Conservation (phyloP, 2,113 vertebrate genomes). For the Leptocoma aspasia region DNA sequence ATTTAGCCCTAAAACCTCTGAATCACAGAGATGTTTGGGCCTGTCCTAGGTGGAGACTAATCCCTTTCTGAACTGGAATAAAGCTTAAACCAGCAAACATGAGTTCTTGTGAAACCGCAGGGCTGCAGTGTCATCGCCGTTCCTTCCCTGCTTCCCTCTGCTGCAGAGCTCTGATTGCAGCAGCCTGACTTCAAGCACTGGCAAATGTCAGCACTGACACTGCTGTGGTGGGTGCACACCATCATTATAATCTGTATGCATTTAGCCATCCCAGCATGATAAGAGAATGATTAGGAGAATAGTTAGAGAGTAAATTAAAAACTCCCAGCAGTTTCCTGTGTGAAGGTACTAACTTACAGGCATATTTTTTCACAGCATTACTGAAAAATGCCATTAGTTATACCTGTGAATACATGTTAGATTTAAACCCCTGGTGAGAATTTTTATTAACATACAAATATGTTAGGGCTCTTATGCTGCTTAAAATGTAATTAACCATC, state of each 20-base stretch:
- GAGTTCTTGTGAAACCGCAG: neutral
- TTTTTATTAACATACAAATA: conserved; percentile 71
- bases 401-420: conserved; percentile 58
- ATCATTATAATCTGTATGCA: conserved; percentile 34
- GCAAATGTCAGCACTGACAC: conserved; percentile 37
- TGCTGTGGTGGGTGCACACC: conserved; percentile 11
- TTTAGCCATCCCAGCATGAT: conserved; percentile 55
- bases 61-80: neutral
- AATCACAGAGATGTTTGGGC: neutral
- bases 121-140: neutral
- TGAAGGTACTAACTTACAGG: conserved; percentile 42
- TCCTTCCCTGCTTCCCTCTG: neutral
- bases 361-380: conserved; percentile 31
- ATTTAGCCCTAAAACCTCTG: neutral
- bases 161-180: neutral
- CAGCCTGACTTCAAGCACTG: neutral
- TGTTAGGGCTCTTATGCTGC: conserved; percentile 47
- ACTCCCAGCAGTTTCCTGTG: conserved; percentile 57
- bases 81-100: neutral
- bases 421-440: conserved; percentile 63
- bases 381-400: conserved; percentile 51
- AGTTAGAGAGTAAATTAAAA: conserved; percentile 67
- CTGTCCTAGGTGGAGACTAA: neutral
- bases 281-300: conserved; percentile 51
- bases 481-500: conserved; percentile 70